Conservation (phyloP, 2,797 vertebrate genomes). For the Coilia nasus region DNA sequence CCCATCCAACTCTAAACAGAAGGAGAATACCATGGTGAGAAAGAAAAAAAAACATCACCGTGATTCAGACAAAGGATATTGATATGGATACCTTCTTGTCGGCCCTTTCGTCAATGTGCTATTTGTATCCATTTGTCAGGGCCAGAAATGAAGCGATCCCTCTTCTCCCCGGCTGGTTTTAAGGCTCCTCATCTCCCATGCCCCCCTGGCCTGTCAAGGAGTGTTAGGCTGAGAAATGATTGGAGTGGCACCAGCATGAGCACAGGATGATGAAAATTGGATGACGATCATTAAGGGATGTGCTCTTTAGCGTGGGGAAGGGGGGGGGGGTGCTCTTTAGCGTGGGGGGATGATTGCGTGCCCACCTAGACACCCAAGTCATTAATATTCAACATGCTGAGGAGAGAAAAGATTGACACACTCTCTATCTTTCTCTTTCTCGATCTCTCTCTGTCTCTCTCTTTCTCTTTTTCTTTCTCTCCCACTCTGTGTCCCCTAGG, state of each 20-base stretch:
- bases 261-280: constrained; percentile 68
- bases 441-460: neutral
- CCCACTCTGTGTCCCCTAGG: neutral
- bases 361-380: constrained; percentile 47
- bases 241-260: constrained; percentile 56
- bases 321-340: constrained; percentile 61
- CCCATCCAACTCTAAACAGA: neutral
- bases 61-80: neutral
- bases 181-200: neutral
- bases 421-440: neutral
- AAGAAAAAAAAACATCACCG: neutral
- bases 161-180: neutral
- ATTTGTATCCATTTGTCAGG: constrained; percentile 49
- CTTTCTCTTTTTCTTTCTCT: neutral
- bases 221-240: constrained; percentile 63
- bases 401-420: constrained; percentile 51
- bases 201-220: constrained; percentile 51
- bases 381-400: constrained; percentile 68
- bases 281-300: constrained; percentile 68
- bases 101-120: constrained; percentile 45
- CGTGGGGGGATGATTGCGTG: constrained; percentile 55
- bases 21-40: neutral
- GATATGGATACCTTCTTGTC: constrained; percentile 1
- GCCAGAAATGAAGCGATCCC: constrained; percentile 15
- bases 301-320: constrained; percentile 62